Evolutionary conservation across 2,888 invertebrate genomes (phyloP).

Genomic region (Ecdyonurus torrentis): DNA sequence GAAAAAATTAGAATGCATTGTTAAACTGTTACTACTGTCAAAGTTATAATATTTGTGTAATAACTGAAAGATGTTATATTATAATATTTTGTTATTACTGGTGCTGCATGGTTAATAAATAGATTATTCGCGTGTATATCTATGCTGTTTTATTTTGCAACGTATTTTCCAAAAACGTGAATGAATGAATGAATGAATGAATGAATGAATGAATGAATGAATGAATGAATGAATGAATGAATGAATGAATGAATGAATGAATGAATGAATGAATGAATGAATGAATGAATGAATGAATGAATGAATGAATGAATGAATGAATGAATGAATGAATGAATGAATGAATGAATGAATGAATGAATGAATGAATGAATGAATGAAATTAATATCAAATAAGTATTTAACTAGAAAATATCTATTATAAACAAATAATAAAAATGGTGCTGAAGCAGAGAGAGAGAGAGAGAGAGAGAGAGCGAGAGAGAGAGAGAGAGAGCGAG

Average conservation of each 20-base stretch:
- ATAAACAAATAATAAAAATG: too few relatives aligned
- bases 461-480: too few relatives aligned
- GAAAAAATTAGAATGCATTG: too few relatives aligned
- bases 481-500: too few relatives aligned
- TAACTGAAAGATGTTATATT: too few relatives aligned
- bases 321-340: neutral
- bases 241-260: neutral
- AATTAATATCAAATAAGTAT: neutral
- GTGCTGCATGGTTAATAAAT: too few relatives aligned
- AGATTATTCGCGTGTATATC: too few relatives aligned
- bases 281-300: neutral
- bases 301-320: neutral
- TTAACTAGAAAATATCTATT: neutral
- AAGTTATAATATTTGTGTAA: too few relatives aligned
- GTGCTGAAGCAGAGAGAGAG: too few relatives aligned
- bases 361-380: neutral
- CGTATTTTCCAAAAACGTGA: neutral
- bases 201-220: neutral
- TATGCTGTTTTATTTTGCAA: too few relatives aligned
- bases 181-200: neutral
- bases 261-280: neutral
- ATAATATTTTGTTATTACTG: too few relatives aligned
- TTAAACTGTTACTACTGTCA: too few relatives aligned
- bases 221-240: neutral
- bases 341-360: neutral